These are phyloP conservation scores for Plagodis dolabraria DNA, from an alignment of 2,888 invertebrate species.

Conservation along the genomic window DNA sequence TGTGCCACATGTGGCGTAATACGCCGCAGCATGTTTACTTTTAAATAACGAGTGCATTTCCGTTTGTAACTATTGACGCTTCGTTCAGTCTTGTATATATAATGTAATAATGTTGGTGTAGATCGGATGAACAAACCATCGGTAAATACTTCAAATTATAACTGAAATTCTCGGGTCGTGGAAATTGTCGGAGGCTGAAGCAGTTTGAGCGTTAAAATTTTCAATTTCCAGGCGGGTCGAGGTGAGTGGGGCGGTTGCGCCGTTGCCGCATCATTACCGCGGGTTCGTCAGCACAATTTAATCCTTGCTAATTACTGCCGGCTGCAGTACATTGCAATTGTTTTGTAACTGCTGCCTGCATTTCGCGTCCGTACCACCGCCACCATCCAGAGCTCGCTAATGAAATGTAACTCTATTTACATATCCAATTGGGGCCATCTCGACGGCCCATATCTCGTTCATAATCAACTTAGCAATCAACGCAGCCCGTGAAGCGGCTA, in stretches of 20 bases:
- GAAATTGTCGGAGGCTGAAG: constrained; percentile 48
- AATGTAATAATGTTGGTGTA: constrained; percentile 21
- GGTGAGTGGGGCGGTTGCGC: constrained; percentile 47
- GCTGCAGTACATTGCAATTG: constrained; percentile 49
- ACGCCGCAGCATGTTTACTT: constrained; percentile 37
- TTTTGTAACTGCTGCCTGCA: constrained; percentile 30
- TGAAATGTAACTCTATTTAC: constrained; percentile 57
- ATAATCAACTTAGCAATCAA: constrained; percentile 61
- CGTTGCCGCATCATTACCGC: constrained; percentile 55
- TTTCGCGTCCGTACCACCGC: constrained; percentile 28
- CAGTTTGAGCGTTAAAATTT: constrained; percentile 56
- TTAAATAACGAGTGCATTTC: constrained; percentile 35
- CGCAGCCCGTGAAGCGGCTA: constrained; percentile 51
- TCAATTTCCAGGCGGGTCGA: constrained; percentile 48
- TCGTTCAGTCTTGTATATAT: not conserved
- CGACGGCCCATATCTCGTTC: constrained; percentile 39
- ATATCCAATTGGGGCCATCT: constrained; percentile 53
- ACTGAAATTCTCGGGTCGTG: constrained; percentile 37
- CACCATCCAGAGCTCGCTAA: constrained; percentile 29
- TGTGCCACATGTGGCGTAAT: constrained; percentile 53
- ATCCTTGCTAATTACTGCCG: constrained; percentile 69
- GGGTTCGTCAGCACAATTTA: constrained; percentile 61
- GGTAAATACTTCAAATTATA: constrained; percentile 29
- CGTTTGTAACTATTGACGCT: constrained; percentile 27
- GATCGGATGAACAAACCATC: constrained; percentile 18